Evolutionary conservation across 2,797 vertebrate genomes (phyloP).

Genomic region (Alcedo quadribrachys): DNA sequence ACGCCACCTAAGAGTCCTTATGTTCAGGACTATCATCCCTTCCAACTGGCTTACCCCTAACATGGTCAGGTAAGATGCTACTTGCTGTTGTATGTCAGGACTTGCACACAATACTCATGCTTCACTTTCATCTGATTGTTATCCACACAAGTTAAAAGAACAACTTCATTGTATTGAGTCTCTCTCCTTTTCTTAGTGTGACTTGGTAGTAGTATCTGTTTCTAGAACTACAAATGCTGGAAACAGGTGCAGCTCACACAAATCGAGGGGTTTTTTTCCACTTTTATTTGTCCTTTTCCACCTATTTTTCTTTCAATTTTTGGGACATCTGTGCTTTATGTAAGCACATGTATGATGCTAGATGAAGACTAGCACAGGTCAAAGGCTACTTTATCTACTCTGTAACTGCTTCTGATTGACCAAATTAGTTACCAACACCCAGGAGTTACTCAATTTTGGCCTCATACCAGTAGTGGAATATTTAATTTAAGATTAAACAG

Average conservation of each 20-base stretch:
- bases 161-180: neutral
- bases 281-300: neutral
- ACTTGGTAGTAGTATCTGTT: neutral
- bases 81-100: slow-evolving; percentile 17
- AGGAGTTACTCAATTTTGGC: neutral
- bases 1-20: neutral
- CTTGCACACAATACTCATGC: neutral
- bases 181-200: neutral
- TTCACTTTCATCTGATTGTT: neutral
- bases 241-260: neutral
- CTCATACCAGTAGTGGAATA: neutral
- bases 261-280: neutral
- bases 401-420: neutral
- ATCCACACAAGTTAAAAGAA: neutral
- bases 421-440: neutral
- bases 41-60: neutral
- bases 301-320: neutral
- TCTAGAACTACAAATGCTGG: slow-evolving; percentile 13
- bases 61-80: slow-evolving; percentile 5
- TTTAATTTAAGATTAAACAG: neutral
- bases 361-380: neutral
- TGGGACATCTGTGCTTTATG: neutral
- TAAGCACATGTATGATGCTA: neutral
- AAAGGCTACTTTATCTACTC: neutral
- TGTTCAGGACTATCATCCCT: neutral